Conservation (phyloP, 2,797 vertebrate genomes). For the Scleropages formosus region DNA sequence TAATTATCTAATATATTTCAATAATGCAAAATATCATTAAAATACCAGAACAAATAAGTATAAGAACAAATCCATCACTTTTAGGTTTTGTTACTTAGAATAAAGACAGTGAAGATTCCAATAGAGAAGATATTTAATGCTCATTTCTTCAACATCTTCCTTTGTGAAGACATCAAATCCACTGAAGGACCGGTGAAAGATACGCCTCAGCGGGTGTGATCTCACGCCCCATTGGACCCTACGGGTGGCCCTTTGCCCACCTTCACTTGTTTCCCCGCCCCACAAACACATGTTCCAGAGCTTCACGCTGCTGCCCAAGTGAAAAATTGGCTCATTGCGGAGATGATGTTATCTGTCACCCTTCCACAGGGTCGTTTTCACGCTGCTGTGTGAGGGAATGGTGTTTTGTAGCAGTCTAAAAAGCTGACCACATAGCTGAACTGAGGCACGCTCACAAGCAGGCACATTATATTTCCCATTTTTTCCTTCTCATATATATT, state of each 20-base stretch:
- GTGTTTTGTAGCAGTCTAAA: neutral
- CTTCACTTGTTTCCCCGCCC: neutral
- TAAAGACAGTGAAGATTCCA: too few species aligned
- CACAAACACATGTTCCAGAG: slow-evolving; percentile 33
- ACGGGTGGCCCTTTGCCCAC: neutral
- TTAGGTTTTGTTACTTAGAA: too few species aligned
- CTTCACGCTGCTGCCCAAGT: slow-evolving; percentile 27
- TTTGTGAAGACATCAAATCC: neutral
- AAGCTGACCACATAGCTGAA: neutral
- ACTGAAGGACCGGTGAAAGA: slow-evolving; percentile 35
- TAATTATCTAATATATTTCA: too few species aligned
- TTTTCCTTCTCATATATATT: too few species aligned
- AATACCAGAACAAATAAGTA: too few species aligned
- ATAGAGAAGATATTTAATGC: too few species aligned
- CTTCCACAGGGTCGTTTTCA: neutral
- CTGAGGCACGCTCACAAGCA: too few species aligned
- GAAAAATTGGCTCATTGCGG: slow-evolving; percentile 42
- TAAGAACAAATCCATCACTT: too few species aligned
- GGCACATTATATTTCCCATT: too few species aligned
- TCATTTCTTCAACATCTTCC: too few species aligned
- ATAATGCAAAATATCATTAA: too few species aligned
- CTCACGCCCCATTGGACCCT: neutral
- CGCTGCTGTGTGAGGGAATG: neutral
- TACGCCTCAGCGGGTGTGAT: neutral
- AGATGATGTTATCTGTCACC: slow-evolving; percentile 41